Conservation (phyloP, 2,797 vertebrate genomes). For the Eulemur coronatus region DNA sequence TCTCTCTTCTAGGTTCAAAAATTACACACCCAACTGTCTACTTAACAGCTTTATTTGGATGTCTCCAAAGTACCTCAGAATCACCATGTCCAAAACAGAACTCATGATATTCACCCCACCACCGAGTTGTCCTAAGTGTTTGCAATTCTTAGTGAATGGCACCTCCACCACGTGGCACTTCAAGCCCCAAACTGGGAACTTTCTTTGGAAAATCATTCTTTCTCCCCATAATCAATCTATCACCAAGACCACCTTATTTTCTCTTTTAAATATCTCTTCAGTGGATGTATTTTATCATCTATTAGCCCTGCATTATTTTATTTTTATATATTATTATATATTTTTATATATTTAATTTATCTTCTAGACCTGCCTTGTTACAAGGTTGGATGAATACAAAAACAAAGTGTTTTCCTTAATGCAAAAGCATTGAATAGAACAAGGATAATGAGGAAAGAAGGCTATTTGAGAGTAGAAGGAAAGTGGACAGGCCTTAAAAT, state of each 20-base stretch:
- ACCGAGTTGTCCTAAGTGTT: neutral
- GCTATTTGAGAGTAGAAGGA: neutral
- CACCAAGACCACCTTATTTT: neutral
- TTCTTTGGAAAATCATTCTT: neutral
- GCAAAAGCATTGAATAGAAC: neutral
- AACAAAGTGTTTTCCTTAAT: neutral
- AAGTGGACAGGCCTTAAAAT: neutral
- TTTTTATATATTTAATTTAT: neutral
- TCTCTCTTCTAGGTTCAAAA: neutral
- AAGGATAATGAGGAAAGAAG: neutral
- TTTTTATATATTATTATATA: no score
- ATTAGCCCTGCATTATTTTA: neutral
- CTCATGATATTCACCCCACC: no score
- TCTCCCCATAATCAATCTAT: neutral
- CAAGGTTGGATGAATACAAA: neutral
- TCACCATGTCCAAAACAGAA: neutral
- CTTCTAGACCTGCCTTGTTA: neutral
- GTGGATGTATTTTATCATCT: neutral
- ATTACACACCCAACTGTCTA: neutral
- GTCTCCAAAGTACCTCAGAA: neutral
- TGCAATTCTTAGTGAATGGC: neutral
- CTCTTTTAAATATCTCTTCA: neutral
- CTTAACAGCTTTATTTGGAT: neutral
- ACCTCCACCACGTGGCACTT: accelerated
- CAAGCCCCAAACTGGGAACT: neutral